These are phyloP conservation scores for Hirtodrosophila histrioides DNA, from an alignment of 2,888 invertebrate species.

Conservation along the genomic window DNA sequence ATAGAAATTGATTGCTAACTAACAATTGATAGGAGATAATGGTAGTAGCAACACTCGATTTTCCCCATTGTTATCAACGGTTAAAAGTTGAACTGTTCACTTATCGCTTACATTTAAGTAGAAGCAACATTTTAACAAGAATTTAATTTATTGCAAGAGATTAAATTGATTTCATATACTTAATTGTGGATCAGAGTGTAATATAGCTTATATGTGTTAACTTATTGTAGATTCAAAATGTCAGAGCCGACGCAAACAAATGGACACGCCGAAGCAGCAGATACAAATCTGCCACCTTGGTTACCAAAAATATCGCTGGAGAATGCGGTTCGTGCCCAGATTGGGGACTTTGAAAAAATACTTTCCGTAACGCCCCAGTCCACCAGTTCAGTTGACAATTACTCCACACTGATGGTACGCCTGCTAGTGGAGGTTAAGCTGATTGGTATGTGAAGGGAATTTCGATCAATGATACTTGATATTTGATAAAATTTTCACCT, in stretches of 20 bases:
- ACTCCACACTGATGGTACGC: conserved; percentile 77
- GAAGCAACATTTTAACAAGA: conserved; percentile 4
- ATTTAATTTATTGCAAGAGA: conserved; percentile 22
- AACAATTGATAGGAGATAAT: background rate
- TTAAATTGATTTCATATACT: conserved; percentile 12
- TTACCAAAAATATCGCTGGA: conserved; percentile 65
- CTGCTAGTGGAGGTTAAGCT: conserved; percentile 73
- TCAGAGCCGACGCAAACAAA: conserved; percentile 50
- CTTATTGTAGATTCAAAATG: conserved; percentile 48
- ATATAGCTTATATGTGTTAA: background rate
- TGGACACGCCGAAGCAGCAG: conserved; percentile 35
- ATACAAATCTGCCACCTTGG: conserved; percentile 68
- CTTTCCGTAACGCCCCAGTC: conserved; percentile 45
- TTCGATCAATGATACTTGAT: no score
- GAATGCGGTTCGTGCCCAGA: conserved; percentile 64
- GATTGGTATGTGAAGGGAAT: conserved; percentile 57
- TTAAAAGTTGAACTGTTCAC: conserved; percentile 2
- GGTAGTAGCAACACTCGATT: background rate
- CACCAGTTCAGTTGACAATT: conserved; percentile 70
- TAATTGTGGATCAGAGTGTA: background rate
- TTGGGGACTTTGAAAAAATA: conserved; percentile 72
- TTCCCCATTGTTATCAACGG: conserved; percentile 10
- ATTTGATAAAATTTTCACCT: no score
- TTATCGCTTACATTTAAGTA: conserved; percentile 1
- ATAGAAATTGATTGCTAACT: conserved; percentile 6